Conservation (phyloP, 2,888 invertebrate species). For the Eilema sororculum region DNA sequence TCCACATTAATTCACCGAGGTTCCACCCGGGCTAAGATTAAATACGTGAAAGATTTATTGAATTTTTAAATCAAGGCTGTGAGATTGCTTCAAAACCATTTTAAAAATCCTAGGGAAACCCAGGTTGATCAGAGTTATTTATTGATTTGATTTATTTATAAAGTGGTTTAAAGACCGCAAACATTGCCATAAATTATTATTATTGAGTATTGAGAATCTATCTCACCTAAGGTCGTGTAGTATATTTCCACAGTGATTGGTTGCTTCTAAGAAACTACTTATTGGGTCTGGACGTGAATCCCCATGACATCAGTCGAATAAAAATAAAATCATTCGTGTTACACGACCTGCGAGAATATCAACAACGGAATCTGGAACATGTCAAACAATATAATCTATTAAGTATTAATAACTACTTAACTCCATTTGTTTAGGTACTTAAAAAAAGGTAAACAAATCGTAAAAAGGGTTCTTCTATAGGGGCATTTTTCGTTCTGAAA, state of each 20-base stretch:
- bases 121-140: background rate
- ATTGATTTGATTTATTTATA: too few relatives aligned
- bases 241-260: slow-evolving; percentile 22
- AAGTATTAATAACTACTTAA: too few relatives aligned
- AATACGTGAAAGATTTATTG: background rate
- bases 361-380: slow-evolving; percentile 4
- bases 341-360: slow-evolving; percentile 6
- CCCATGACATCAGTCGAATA: slow-evolving; percentile 62
- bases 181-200: slow-evolving; percentile 16
- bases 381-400: slow-evolving; percentile 19
- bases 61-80: background rate
- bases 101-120: slow-evolving; percentile 14
- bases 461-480: too few relatives aligned
- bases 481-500: too few relatives aligned
- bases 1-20: too few relatives aligned
- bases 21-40: background rate
- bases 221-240: background rate
- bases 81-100: too few relatives aligned
- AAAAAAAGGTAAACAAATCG: too few relatives aligned
- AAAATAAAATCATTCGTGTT: slow-evolving; percentile 27
- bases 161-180: slow-evolving; percentile 11
- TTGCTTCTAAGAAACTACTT: slow-evolving; percentile 42
- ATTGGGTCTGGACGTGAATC: slow-evolving; percentile 35
- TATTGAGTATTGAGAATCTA: background rate
- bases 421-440: too few relatives aligned